Evolutionary conservation across 1,140 invertebrate species (phyloP).

Genomic region (Lordiphosa collinella): DNA sequence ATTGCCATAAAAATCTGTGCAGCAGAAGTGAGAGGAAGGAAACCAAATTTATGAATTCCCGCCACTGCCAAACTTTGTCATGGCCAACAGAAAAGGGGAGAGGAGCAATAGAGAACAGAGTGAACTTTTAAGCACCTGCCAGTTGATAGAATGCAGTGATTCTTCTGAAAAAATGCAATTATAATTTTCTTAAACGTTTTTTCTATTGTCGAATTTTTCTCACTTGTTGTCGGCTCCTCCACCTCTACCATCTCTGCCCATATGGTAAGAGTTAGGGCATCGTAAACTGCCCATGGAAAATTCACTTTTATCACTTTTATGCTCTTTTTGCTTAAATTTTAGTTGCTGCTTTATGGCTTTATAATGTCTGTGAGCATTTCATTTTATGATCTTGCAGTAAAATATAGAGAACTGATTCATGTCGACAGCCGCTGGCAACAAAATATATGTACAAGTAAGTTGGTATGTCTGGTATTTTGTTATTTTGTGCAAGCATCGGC

Average conservation of each 20-base stretch:
- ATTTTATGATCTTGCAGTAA: constrained; percentile 12
- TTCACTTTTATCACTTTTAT: constrained; percentile 13
- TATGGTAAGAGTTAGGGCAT: constrained; percentile 5
- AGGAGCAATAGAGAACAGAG: not conserved
- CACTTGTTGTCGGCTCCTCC: not conserved
- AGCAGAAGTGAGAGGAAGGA: not conserved
- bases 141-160: constrained; percentile 10
- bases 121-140: constrained; percentile 5
- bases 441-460: not conserved
- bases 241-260: not conserved
- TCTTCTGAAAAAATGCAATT: not conserved
- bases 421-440: constrained; percentile 2
- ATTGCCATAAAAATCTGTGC: constrained; percentile 6
- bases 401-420: constrained; percentile 13
- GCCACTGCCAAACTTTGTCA: constrained; percentile 2
- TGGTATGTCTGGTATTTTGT: constrained; percentile 1
- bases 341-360: constrained; percentile 9
- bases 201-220: not conserved
- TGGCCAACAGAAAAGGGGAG: not conserved
- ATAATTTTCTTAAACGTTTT: not conserved
- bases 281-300: constrained; percentile 12
- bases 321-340: not conserved
- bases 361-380: constrained; percentile 7
- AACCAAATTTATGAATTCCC: constrained; percentile 7
- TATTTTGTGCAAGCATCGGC: not conserved